These are phyloP conservation scores for Pagrus major DNA, from an alignment of 2,113 vertebrate genomes.

Conservation along the genomic window DNA sequence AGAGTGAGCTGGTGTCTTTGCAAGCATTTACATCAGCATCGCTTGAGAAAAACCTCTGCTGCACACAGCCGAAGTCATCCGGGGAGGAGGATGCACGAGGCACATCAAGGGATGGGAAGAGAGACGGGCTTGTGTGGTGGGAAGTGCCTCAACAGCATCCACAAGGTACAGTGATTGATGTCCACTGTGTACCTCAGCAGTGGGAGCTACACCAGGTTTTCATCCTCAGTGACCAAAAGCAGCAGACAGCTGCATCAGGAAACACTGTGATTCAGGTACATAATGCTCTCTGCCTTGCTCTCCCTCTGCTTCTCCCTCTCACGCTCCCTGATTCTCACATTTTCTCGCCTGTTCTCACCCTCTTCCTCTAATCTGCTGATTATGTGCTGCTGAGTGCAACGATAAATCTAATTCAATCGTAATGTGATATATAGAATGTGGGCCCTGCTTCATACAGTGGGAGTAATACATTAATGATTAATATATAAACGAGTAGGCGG, in stretches of 20 bases:
- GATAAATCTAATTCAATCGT: constrained; percentile 15
- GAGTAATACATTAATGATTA: constrained; percentile 66
- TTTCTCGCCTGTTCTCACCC: constrained; percentile 28
- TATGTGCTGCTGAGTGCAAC: constrained; percentile 23
- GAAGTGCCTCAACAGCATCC: constrained; percentile 61
- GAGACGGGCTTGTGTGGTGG: constrained; percentile 42
- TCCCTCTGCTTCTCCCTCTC: constrained; percentile 43
- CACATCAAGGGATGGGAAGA: constrained; percentile 57
- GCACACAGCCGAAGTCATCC: constrained; percentile 68
- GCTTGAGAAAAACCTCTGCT: constrained; percentile 54
- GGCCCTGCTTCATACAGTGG: constrained; percentile 45
- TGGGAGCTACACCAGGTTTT: constrained; percentile 67
- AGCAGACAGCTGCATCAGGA: constrained; percentile 71
- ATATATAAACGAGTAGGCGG: constrained; percentile 69
- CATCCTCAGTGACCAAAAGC: constrained; percentile 72
- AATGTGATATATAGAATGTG: constrained; percentile 25
- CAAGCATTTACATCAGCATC: constrained; percentile 74
- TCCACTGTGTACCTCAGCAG: constrained; percentile 60
- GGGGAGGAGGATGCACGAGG: constrained; percentile 70
- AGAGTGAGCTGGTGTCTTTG: constrained; percentile 70
- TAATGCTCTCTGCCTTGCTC: constrained; percentile 52
- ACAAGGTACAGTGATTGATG: constrained; percentile 71
- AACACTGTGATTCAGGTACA: constrained; percentile 73
- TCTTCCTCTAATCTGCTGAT: constrained; percentile 47
- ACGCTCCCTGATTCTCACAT: constrained; percentile 43